Evolutionary conservation across 2,113 vertebrate species (phyloP).

Genomic region (Ivindomyrus marchei): DNA sequence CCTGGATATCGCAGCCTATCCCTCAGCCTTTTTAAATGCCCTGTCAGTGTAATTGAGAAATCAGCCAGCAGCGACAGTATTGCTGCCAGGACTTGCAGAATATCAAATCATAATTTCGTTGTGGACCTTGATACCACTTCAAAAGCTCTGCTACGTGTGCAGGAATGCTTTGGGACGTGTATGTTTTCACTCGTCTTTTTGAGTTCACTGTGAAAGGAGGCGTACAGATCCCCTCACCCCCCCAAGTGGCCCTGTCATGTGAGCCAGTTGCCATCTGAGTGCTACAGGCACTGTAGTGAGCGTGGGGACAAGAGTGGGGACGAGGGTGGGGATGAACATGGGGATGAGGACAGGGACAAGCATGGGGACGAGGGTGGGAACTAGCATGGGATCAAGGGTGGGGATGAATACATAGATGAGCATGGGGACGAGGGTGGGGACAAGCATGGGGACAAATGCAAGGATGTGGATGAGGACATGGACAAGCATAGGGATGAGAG

Average conservation of each 20-base stretch:
- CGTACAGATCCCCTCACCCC: neutral
- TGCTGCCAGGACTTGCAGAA: constrained; percentile 40
- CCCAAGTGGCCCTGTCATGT: neutral
- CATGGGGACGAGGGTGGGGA: neutral
- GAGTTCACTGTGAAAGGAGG: constrained; percentile 18
- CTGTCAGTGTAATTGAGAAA: constrained; percentile 43
- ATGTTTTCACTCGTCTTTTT: constrained; percentile 14
- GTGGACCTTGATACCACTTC: constrained; percentile 33
- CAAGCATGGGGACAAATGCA: neutral
- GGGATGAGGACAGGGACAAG: too few relatives aligned
- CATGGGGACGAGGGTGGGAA: too few relatives aligned
- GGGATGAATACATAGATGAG: too few relatives aligned
- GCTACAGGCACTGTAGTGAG: neutral
- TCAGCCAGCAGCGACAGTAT: constrained; percentile 38
- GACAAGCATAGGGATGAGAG: neutral
- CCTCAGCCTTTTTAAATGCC: constrained; percentile 23
- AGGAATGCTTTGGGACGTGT: constrained; percentile 36
- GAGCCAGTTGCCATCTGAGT: neutral
- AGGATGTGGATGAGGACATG: too few relatives aligned
- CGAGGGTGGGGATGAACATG: too few relatives aligned
- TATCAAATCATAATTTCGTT: constrained; percentile 43
- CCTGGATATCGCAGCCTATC: constrained; percentile 34
- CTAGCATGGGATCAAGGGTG: too few relatives aligned
- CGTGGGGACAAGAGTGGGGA: neutral
- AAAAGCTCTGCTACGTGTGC: constrained; percentile 34